Base-by-base conservation (phyloP, 2,888 invertebrate genomes). In the Athalia circularis region DNA sequence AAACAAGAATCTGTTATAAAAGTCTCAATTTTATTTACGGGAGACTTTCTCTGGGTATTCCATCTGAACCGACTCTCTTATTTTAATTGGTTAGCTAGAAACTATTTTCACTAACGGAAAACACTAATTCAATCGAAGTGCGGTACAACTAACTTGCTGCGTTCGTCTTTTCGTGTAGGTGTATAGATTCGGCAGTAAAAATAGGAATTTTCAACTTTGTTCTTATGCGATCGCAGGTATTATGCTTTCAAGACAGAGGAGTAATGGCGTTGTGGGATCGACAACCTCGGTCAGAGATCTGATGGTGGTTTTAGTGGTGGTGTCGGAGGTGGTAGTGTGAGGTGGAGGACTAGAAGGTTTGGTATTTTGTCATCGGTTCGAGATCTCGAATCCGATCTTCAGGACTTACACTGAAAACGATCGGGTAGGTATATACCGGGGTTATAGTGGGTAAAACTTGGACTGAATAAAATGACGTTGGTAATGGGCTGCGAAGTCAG, bases 401-500 rank as follows among this genome's bases (percentile, higher is more conserved):
- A 15, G 59, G 45, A 59, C 59, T 72, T 61, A 61, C 59, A 15
- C 29, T 52, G 68, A 59, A 72, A 72, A 57, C 72, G 72, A 72
- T 72, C 57, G 72, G 43, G 72, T 72, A 29, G 29, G 29, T 29
- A 29, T 29, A 29, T 29, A 29, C 8, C 62, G 62, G 13, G 13
- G 62, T 54, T 54, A 59, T 47, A 72, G 72, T n/a, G 72, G 62
- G 75, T 75, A 61, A 62, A 75, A 75, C 75, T 75, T 48, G 62
- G 48, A 64, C 62, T 50, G 75, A 75, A 75, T 75, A 75, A 75
- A 75, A 75, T 75, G 75, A 75, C 75, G 62, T 29, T 64, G 75
- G 75, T 75, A 75, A 75, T 75, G 75, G 75, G 48, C 75, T 75
- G 75, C 75, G 64, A 64, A 75, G 62, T 75, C 75, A 64, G 75